Conservation (phyloP, 2,888 invertebrate species). For the Ditula angustiorana region DNA sequence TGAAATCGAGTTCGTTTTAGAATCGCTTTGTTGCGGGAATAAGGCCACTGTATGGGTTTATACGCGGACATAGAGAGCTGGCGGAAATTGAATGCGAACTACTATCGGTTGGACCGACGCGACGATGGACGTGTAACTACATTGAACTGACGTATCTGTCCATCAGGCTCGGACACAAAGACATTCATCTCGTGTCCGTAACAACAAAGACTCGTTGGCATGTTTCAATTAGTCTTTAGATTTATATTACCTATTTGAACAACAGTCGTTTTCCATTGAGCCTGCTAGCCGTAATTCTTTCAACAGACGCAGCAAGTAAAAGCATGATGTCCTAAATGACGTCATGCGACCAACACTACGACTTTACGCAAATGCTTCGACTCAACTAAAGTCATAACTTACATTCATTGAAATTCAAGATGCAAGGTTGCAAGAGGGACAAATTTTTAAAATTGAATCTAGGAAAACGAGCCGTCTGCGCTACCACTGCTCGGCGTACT, state of each 20-base stretch:
- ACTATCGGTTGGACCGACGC: constrained; percentile 56
- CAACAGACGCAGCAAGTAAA: not conserved
- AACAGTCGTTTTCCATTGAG: not conserved
- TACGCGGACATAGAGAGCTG: constrained; percentile 45
- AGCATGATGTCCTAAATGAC: not conserved
- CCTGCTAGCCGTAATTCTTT: not conserved
- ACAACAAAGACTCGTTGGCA: constrained; percentile 61
- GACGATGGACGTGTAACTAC: constrained; percentile 56
- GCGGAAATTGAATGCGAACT: constrained; percentile 76
- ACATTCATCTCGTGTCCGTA: constrained; percentile 62
- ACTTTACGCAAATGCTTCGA: constrained; percentile 54
- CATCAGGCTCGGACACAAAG: constrained; percentile 63
- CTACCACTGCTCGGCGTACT: constrained; percentile 54
- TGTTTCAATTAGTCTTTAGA: constrained; percentile 56
- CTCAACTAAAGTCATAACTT: constrained; percentile 67
- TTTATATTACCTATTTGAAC: constrained; percentile 36
- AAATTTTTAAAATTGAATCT: constrained; percentile 83
- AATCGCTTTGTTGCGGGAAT: constrained; percentile 35
- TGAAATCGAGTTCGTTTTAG: constrained; percentile 33
- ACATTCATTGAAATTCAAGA: constrained; percentile 71
- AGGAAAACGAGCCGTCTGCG: constrained; percentile 62
- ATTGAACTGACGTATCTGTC: constrained; percentile 63
- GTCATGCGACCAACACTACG: not conserved
- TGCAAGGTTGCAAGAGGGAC: constrained; percentile 66
- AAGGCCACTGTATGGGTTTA: constrained; percentile 41